Base-by-base conservation (phyloP, 2,888 invertebrate genomes). In the Nomada goodeniana region DNA sequence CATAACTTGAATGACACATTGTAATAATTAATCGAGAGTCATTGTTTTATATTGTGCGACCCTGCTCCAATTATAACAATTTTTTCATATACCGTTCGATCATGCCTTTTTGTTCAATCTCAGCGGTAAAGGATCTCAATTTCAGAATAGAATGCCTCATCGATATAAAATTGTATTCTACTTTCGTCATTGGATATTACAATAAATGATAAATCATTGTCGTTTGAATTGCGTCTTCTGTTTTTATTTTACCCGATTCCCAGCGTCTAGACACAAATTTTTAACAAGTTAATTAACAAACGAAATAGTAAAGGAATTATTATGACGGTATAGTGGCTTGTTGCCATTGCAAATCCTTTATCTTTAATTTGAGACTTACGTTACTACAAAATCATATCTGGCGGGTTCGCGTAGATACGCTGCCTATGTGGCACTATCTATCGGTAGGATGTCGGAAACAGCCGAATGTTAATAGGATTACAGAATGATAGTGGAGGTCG, bases 21-120 rank as follows among this genome's bases (percentile, higher is more conserved):
- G 84, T 84, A 87, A 89, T 85, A 85, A 86, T 67, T 82, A 85
- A 88, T 67, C 75, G 74, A 60, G 76, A 71, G 74, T 87, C 81
- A 86, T 89, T 87, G 79, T 90, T 91, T 88, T 88, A 78, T 87
- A 88, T 88, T 88, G 83, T 52, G 79, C 74, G 72, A 77, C 63
- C 76, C 79, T 83, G 85, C 87, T 85, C 81, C 73, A 74, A 73
- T 74, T 76, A 57, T 82, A 82, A 90, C 65, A 53, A 86, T 89
- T 89, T 75, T 89, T 89, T 90, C 85, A 85, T 85, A 89, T 83
- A 82, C 73, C 61, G 77, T 88, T 80, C 75, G 82, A 55, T 52
- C 73, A 76, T 26, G 13, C 67, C 76, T 85, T 74, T 68, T 76
- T 64, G 63, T 65, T 76, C 67, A 76, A 64, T 65, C 52, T 60